These are phyloP conservation scores for Acanthococcus lagerstroemiae DNA, from an alignment of 2,888 invertebrate genomes.

Conservation along the genomic window DNA sequence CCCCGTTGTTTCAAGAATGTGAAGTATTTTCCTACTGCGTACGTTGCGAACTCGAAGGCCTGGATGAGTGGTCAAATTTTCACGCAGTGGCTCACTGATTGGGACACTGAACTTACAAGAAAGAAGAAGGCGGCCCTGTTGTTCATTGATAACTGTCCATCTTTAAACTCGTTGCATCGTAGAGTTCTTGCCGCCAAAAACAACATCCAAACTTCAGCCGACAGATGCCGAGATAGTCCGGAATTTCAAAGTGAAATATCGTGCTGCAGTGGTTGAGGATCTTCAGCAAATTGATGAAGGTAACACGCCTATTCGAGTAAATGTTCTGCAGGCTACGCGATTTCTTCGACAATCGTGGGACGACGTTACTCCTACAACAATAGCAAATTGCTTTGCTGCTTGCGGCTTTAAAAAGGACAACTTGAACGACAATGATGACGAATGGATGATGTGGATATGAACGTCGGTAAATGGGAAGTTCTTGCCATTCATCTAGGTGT, in stretches of 20 bases:
- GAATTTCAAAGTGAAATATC: background rate
- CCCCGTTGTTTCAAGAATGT: conserved; percentile 38
- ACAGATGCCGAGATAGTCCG: background rate
- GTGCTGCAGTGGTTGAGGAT: background rate
- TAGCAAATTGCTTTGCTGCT: background rate
- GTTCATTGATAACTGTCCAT: background rate
- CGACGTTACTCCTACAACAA: background rate
- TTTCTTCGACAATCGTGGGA: background rate
- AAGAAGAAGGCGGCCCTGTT: background rate
- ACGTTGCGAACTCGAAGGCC: conserved; percentile 38
- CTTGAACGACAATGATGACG: background rate
- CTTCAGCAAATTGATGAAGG: background rate
- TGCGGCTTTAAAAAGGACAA: background rate
- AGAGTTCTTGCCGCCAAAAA: background rate
- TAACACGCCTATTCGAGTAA: background rate
- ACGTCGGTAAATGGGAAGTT: too few species aligned
- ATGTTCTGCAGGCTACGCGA: background rate
- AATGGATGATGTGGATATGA: too few species aligned
- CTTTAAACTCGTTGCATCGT: too few species aligned
- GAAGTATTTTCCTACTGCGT: conserved; percentile 37
- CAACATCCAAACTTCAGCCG: background rate
- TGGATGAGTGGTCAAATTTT: conserved; percentile 19
- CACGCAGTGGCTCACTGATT: conserved; percentile 11
- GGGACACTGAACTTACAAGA: background rate
- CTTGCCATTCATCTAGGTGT: background rate